A percentile compares a stretch with the other conserved stretches of the same genome.
These are phyloP conservation scores for Fregetta grallaria DNA, from an alignment of 2,113 vertebrate species.

Conservation along the genomic window DNA sequence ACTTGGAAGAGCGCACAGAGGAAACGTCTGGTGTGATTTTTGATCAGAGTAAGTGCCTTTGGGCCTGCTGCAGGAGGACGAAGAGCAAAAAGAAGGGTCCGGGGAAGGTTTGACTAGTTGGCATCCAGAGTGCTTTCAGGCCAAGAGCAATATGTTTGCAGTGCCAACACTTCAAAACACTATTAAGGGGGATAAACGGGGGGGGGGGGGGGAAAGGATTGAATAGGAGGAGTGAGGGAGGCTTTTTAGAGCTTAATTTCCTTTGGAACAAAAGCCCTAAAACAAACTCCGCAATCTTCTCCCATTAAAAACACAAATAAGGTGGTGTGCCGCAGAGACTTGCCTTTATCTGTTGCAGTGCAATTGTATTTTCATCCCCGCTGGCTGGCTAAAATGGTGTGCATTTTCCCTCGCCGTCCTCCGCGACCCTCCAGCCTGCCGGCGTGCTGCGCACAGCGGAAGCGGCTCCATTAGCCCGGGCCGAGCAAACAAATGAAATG, in stretches of 20 bases:
- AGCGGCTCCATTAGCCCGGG: neutral
- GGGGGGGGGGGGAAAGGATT: too few species aligned
- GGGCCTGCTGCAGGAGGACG: neutral
- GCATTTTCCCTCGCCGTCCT: neutral
- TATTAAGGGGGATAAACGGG: neutral
- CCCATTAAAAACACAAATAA: neutral
- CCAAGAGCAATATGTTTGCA: neutral
- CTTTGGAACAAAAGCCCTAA: conserved; percentile 10
- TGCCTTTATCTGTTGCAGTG: neutral
- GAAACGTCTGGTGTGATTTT: neutral
- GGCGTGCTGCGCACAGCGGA: neutral
- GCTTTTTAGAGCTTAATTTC: conserved; percentile 14
- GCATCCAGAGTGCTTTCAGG: neutral
- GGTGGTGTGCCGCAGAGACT: neutral
- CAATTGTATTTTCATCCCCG: neutral
- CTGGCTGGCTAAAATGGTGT: neutral
- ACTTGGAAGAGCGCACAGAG: neutral
- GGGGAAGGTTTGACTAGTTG: neutral
- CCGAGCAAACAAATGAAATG: neutral
- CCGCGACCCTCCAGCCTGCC: neutral
- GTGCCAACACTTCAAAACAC: neutral
- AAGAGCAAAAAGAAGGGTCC: neutral
- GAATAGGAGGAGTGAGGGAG: neutral
- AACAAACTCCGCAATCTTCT: neutral
- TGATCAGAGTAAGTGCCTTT: neutral